Percentiles rank a stretch among this genome's conserved stretches.
phyloP scores from a whole-genome alignment of 35 echinoderm and acorn worm genomes.

The Diadema setosum region DNA sequence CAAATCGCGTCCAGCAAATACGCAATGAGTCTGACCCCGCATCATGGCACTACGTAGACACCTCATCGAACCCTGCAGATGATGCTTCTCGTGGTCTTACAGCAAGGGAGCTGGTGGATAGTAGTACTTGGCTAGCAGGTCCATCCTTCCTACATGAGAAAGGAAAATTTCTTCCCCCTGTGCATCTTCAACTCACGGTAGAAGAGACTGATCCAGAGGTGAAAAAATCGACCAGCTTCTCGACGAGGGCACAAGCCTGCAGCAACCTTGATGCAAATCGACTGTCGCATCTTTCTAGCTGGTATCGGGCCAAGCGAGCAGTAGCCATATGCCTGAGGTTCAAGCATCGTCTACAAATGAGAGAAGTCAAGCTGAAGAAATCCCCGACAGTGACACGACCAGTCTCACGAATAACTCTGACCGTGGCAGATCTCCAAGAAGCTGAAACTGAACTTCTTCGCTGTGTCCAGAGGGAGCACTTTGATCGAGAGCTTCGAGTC shows the following conservation, averaged over 20 bases:
- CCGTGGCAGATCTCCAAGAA: not conserved
- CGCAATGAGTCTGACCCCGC: slow-evolving; percentile 25
- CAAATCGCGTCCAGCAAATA: slow-evolving; percentile 31
- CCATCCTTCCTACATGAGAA: slow-evolving; percentile 22
- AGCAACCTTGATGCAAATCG: not conserved
- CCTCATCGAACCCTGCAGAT: slow-evolving; percentile 43
- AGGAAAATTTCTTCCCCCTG: not conserved
- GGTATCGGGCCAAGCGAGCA: slow-evolving; percentile 21
- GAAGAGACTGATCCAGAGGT: slow-evolving; percentile 28
- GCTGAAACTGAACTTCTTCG: not conserved
- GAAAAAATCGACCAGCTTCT: not conserved
- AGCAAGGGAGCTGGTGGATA: not conserved
- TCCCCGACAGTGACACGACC: not conserved
- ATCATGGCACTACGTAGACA: slow-evolving; percentile 50
- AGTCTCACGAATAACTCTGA: not conserved
- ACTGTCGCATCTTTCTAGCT: slow-evolving; percentile 3
- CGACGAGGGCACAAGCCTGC: not conserved
- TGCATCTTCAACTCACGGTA: not conserved
- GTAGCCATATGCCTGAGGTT: not conserved
- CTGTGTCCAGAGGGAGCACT: not conserved
- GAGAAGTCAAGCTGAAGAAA: not conserved
- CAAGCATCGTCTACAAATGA: not conserved
- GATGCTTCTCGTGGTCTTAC: slow-evolving; percentile 43
- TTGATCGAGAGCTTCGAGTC: not conserved
- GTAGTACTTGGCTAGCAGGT: slow-evolving; percentile 26